A percentile compares a stretch with the other conserved stretches of the same genome.
These are phyloP conservation scores for Chymomyza fuscimana DNA, from an alignment of 2,888 invertebrate species.

Conservation along the genomic window DNA sequence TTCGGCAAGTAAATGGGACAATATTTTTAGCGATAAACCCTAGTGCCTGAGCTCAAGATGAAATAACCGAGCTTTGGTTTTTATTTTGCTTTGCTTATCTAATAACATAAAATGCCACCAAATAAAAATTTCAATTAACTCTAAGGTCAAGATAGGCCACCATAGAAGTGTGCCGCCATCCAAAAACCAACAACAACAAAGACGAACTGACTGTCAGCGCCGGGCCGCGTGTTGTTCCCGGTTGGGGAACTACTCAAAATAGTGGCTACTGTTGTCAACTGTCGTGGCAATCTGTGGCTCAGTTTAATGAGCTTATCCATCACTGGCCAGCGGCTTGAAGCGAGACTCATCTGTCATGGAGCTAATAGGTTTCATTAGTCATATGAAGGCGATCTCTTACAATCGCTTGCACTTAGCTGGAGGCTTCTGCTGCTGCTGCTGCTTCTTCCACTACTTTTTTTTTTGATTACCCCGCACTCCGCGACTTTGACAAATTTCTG, in stretches of 20 bases:
- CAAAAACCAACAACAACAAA: background rate
- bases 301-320: constrained; percentile 71
- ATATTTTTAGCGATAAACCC: constrained; percentile 16
- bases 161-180: background rate
- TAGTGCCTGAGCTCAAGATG: constrained; percentile 27
- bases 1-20: background rate
- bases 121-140: constrained; percentile 63
- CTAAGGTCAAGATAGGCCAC: constrained; percentile 14
- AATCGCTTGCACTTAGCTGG: constrained; percentile 22
- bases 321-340: constrained; percentile 51
- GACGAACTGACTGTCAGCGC: background rate
- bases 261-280: constrained; percentile 5
- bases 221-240: background rate
- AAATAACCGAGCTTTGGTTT: background rate
- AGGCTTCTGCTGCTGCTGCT: constrained; percentile 1
- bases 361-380: constrained; percentile 74
- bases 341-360: constrained; percentile 64
- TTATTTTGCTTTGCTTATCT: background rate
- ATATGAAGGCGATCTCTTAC: constrained; percentile 37
- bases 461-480: background rate
- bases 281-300: constrained; percentile 24
- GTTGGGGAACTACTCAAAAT: background rate
- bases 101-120: constrained; percentile 50
- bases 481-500: constrained; percentile 7
- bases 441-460: background rate